These are phyloP conservation scores for Hyperopisus bebe DNA, from an alignment of 2,113 vertebrate species.

Conservation along the genomic window DNA sequence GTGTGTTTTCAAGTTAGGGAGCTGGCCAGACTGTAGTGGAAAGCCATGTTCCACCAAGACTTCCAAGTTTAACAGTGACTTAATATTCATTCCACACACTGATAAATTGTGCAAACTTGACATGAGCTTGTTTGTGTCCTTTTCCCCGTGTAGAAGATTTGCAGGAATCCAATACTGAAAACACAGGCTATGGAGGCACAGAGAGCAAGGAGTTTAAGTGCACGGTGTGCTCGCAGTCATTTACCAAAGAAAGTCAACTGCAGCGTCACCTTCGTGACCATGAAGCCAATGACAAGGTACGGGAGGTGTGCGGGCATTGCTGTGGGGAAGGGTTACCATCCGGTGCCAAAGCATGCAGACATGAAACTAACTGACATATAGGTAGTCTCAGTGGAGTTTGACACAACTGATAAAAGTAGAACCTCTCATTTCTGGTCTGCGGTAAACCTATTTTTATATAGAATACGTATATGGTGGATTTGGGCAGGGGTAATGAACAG, in stretches of 20 bases:
- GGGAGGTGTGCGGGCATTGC: neutral
- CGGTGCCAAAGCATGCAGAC: neutral
- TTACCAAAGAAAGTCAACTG: conserved; percentile 82
- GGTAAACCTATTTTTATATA: neutral
- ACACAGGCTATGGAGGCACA: conserved; percentile 59
- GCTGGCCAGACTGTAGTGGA: neutral
- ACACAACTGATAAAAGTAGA: neutral
- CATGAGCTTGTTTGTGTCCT: neutral
- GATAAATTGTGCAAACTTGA: neutral
- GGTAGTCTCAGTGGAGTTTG: neutral
- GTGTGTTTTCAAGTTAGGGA: neutral
- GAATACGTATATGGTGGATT: neutral
- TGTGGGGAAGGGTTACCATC: neutral
- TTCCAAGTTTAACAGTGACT: neutral
- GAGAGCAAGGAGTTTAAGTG: conserved; percentile 75
- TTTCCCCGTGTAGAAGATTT: conserved; percentile 38
- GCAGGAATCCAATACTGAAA: conserved; percentile 54
- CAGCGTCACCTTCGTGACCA: conserved; percentile 91
- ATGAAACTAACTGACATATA: neutral
- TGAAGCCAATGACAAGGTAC: conserved; percentile 90
- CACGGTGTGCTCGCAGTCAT: conserved; percentile 78
- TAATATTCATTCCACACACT: neutral
- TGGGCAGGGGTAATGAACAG: neutral
- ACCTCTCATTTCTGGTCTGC: neutral
- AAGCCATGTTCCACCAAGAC: neutral